Evolutionary conservation across 2,113 vertebrate species (phyloP), one percentile per base, ranked within the genome.

Genomic region (Istiophorus platypterus): DNA sequence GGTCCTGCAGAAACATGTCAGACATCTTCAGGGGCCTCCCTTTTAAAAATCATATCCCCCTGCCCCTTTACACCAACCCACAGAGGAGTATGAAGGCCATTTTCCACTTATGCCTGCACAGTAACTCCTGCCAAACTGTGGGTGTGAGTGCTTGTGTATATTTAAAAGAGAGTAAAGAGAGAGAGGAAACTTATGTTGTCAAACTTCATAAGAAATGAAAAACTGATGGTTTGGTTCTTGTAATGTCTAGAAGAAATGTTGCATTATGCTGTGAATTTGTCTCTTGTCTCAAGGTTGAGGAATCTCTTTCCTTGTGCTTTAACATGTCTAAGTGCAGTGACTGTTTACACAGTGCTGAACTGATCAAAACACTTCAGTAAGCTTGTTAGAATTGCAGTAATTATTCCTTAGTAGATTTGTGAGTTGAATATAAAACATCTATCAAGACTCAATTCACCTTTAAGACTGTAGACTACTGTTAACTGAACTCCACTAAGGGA

Each of bases 1-100:
- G 92, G 92, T 91, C 82, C 91, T 84, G 82, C 91, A 89, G 87
- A 94, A 94, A 91, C 93, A 94, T 94, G 93, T 93, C 83, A 93
- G 92, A 93, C 89, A 94, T 93, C 83, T 88, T 89, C 84, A 91
- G 68, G 86, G 82, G 88, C 82, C 84, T 84, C 63, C 87, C 67
- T 64, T 68, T 70, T 72, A 65, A 75, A 91, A 56, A 49, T 54
- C 47, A 5, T 59, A 75, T 39, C 85, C 76, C 67, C 62, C 80
- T 39, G 61, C 54, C 51, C 72, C 57, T 52, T 81, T 70, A 41
- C 85, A 62, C 74, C 73, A 31, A 78, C 68, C 84, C 63, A 59
- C 68, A 76, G 72, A 82, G 31, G 57, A 79, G 22, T 68, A 80
- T 76, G 68, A 79, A 82, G 65, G 64, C 72, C 69, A 81, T 92